Evolutionary conservation across 2,113 vertebrate species (phyloP), one percentile per base, ranked within the genome.

Genomic region (Nothocercus julius): DNA sequence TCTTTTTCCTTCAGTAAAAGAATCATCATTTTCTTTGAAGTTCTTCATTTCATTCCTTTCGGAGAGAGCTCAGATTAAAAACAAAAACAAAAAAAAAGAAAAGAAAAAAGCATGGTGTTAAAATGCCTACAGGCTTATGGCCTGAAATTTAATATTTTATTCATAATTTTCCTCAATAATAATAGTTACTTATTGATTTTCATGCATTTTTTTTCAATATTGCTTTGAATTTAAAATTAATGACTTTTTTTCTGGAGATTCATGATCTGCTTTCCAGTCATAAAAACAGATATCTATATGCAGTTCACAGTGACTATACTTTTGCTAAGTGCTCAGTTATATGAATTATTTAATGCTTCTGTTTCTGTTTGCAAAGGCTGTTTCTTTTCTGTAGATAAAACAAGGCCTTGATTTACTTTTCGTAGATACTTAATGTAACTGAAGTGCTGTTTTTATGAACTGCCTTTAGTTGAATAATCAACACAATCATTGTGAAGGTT

Each of bases 261-360:
- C 13, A 32, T 79, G 62, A 94, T 91, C 80, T 77, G 87, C 89
- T 97, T 95, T 96, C 58, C 67, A 86, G 66, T 90, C 93, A 87
- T 40, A 92, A 96, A 96, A 90, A 30, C n/a, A 89, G 30, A 92
- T 92, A 93, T 83, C 79, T 56, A 72, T 53, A 82, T 62, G 75
- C 64, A 90, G 58, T 95, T 96, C 74, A 95, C 76, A 83, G 61
- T 42, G 53, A 96, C 63, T 56, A 68, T 67, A 53, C 95, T 96
- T 95, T 96, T 84, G 25, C 63, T 89, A 97, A 92, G 30, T 87
- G 49, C 78, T 97, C 90, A 82, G n/a, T 80, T 92, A 28, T 73
- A 96, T 97, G 87, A 97, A 98, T 97, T 97, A 98, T 96, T 97
- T 96, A 97, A 95, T 94, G 90, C 42, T 72, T 96, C 82, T 95